Conservation (phyloP, 1,140 invertebrate species). For the Drosophila burlai region DNA sequence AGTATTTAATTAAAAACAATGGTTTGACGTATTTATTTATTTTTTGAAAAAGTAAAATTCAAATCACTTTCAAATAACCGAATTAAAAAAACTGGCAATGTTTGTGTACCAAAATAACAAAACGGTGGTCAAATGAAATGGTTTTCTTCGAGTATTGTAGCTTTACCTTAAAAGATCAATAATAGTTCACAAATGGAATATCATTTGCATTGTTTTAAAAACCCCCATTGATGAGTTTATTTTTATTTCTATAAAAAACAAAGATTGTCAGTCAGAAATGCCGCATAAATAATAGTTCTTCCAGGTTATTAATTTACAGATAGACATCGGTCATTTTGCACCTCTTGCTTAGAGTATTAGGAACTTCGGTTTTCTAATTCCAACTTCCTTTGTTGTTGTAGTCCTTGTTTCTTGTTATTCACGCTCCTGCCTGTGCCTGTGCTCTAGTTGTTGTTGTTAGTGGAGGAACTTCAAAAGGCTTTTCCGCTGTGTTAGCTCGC, state of each 20-base stretch:
- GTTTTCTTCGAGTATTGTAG: not conserved
- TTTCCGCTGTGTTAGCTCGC: conserved; percentile 68
- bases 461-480: conserved; percentile 69
- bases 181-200: not conserved
- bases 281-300: not conserved
- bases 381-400: conserved; percentile 10
- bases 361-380: conserved; percentile 1
- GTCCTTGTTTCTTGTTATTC: conserved; percentile 23
- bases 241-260: not conserved
- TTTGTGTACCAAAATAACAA: not conserved
- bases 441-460: conserved; percentile 34
- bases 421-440: conserved; percentile 27
- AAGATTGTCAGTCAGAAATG: not conserved
- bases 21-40: too few relatives aligned
- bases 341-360: conserved; percentile 10
- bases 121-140: not conserved
- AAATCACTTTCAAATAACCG: not conserved
- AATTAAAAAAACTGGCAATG: not conserved
- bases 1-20: not conserved
- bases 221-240: too few relatives aligned
- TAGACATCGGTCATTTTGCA: not conserved
- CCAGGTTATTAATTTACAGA: not conserved
- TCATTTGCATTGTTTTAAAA: not conserved
- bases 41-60: not conserved
- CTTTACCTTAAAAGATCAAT: not conserved